Evolutionary conservation across 30 jellyfish, hydroid and myxozoan species (phyloP).

Genomic region (Hydractinia symbiolongicarpus): DNA sequence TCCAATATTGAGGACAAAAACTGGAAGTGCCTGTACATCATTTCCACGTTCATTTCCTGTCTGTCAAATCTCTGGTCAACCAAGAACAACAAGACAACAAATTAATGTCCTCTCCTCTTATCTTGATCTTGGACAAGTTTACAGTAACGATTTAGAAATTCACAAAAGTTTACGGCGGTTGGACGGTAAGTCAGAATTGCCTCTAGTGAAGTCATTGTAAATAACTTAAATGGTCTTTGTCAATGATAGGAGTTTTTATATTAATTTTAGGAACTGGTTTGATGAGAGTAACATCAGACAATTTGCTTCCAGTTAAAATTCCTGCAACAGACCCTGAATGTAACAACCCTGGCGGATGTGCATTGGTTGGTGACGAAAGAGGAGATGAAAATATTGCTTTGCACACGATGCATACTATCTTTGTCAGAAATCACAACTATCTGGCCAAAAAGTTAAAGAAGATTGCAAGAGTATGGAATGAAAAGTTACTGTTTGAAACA

Average conservation of each 20-base stretch:
- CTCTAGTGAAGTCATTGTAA: too few species aligned
- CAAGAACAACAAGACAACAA: conserved; percentile 59
- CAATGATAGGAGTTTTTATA: too few species aligned
- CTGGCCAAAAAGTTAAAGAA: background rate
- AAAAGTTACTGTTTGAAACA: too few species aligned
- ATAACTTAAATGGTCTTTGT: too few species aligned
- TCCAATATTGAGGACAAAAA: conserved; percentile 56
- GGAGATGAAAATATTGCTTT: conserved; percentile 23
- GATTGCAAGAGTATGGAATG: conserved; percentile 18
- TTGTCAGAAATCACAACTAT: background rate
- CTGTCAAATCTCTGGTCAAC: conserved; percentile 24
- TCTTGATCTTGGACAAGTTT: conserved; percentile 49
- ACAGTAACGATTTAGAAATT: conserved; percentile 22
- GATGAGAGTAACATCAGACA: background rate
- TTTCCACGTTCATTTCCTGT: conserved; percentile 68
- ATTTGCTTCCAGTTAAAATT: conserved; percentile 1
- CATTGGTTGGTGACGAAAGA: conserved; percentile 35
- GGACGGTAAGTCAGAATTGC: background rate
- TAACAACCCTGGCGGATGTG: conserved; percentile 23
- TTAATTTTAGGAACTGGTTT: conserved; percentile 17
- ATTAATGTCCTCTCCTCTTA: conserved; percentile 51
- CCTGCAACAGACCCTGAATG: background rate
- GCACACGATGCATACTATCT: conserved; percentile 26
- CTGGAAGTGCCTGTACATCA: conserved; percentile 52
- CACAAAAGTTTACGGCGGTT: too few species aligned